These are phyloP conservation scores for Fulica atra DNA, from an alignment of 2,113 vertebrate species.

Conservation along the genomic window DNA sequence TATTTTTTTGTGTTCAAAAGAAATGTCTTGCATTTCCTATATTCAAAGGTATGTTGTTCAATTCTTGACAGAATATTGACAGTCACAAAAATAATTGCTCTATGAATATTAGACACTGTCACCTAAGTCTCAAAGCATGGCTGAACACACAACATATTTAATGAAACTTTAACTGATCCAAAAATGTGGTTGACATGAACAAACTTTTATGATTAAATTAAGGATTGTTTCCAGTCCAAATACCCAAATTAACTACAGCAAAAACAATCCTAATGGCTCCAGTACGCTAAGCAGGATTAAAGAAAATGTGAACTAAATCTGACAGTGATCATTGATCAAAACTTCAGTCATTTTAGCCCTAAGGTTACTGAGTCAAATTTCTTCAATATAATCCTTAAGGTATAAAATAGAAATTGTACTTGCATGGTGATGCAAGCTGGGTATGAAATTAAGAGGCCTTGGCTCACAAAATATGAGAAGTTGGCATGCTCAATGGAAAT, in stretches of 20 bases:
- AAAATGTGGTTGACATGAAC: not conserved
- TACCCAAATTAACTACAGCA: constrained; percentile 3
- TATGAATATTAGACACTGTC: not conserved
- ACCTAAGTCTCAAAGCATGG: not conserved
- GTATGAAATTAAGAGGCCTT: constrained; percentile 70
- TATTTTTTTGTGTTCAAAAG: not conserved
- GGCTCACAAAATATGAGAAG: constrained; percentile 53
- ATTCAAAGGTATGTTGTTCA: not conserved
- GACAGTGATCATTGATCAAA: constrained; percentile 58
- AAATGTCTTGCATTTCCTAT: not conserved
- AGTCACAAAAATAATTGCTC: not conserved
- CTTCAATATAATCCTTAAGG: constrained; percentile 50
- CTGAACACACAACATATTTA: not conserved
- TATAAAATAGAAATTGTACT: constrained; percentile 66
- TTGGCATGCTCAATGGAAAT: constrained; percentile 71
- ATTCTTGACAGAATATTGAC: not conserved
- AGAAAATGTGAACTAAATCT: constrained; percentile 37
- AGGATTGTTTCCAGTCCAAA: constrained; percentile 29
- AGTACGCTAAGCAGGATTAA: not conserved
- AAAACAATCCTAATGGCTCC: constrained; percentile 36
- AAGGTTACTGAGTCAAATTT: constrained; percentile 60
- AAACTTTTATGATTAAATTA: constrained; percentile 51
- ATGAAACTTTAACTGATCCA: constrained; percentile 3
- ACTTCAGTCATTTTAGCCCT: constrained; percentile 27
- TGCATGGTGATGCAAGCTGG: constrained; percentile 66